A percentile compares a stretch with the other conserved stretches of the same genome.
phyloP scores from a whole-genome alignment of 2,113 vertebrate genomes.

The Psophia crepitans region DNA sequence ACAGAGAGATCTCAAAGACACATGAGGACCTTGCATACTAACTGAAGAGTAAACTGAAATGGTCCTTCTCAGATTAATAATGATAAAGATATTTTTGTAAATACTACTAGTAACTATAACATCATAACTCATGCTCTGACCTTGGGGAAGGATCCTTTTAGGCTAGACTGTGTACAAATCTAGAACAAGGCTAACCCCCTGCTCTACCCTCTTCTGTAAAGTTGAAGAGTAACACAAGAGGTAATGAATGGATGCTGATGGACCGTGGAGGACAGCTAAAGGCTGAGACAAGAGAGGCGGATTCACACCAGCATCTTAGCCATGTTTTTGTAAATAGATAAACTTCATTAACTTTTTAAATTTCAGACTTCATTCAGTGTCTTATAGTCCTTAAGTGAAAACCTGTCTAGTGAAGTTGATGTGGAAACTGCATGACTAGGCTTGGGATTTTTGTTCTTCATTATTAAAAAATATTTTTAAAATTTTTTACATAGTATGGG shows the following conservation, averaged over 20 bases:
- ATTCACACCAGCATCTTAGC: background rate
- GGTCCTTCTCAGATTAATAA: background rate
- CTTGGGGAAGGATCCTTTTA: background rate
- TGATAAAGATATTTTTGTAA: background rate
- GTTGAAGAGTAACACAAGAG: background rate
- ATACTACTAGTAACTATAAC: background rate
- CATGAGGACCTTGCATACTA: background rate
- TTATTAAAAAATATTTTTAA: background rate
- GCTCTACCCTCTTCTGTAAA: background rate
- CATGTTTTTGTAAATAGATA: background rate
- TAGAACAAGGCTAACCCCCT: background rate
- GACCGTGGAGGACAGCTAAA: background rate
- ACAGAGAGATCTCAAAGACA: background rate
- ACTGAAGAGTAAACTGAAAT: background rate
- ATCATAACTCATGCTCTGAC: background rate
- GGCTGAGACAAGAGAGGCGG: background rate
- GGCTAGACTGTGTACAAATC: background rate
- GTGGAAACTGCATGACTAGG: background rate
- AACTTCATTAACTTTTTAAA: background rate
- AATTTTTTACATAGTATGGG: background rate
- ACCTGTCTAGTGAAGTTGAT: background rate
- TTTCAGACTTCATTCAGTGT: background rate
- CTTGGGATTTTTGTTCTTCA: background rate
- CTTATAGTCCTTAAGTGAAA: background rate
- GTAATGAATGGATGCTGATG: background rate